Conservation (phyloP, 1,140 invertebrate species). For the Rhyacophila brunnea region DNA sequence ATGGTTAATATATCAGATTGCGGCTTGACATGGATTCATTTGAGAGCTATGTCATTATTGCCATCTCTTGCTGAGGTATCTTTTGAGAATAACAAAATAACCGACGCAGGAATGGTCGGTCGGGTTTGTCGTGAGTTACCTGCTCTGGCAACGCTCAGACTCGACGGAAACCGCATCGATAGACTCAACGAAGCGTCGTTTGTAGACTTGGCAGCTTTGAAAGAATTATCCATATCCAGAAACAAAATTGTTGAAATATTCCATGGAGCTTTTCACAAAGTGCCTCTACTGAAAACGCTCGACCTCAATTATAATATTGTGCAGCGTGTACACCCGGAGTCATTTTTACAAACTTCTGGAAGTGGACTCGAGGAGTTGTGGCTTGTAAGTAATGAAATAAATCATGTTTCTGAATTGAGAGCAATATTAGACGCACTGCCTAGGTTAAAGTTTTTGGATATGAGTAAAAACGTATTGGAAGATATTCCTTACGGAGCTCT, state of each 20-base stretch:
- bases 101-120: constrained; percentile 76
- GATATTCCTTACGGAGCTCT: constrained; percentile 73
- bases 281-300: constrained; percentile 69
- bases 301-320: constrained; percentile 79
- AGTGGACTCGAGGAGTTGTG: constrained; percentile 74
- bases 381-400: constrained; percentile 73
- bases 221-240: constrained; percentile 66
- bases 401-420: constrained; percentile 67
- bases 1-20: constrained; percentile 76
- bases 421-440: constrained; percentile 75
- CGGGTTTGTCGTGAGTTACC: constrained; percentile 72
- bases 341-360: constrained; percentile 69
- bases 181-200: constrained; percentile 74
- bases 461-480: constrained; percentile 71
- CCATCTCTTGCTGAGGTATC: constrained; percentile 70
- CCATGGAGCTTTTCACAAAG: constrained; percentile 74
- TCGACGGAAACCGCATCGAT: constrained; percentile 71
- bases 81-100: constrained; percentile 68
- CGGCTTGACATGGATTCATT: constrained; percentile 76
- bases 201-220: constrained; percentile 71
- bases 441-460: constrained; percentile 70
- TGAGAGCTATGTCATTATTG: constrained; percentile 69
- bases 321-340: constrained; percentile 75
- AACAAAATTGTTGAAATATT: constrained; percentile 75
- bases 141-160: constrained; percentile 63